A percentile compares a stretch with the other conserved stretches of the same genome.
phyloP scores from a whole-genome alignment of 2,888 invertebrate species.

The Oscheius myriophilus region DNA sequence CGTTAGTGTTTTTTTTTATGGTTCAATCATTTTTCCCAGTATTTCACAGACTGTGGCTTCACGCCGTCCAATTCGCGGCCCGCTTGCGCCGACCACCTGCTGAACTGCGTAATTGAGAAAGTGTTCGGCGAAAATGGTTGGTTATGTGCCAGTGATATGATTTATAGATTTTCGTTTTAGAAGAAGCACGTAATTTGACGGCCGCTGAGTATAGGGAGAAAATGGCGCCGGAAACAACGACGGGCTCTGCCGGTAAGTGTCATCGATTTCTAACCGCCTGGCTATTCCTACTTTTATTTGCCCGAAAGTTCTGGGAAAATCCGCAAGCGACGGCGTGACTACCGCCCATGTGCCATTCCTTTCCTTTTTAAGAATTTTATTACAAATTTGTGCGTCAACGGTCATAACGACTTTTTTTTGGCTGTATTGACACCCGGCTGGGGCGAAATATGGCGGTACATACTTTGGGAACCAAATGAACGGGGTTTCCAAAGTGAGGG shows the following conservation, averaged over 20 bases:
- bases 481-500: too few species aligned
- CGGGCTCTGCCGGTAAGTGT: not conserved
- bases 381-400: too few species aligned
- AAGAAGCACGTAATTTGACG: constrained; percentile 22
- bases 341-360: too few species aligned
- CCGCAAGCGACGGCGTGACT: too few species aligned
- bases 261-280: too few species aligned
- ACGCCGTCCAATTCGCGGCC: constrained; percentile 28
- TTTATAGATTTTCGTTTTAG: constrained; percentile 10
- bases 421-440: too few species aligned
- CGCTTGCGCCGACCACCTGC: constrained; percentile 43
- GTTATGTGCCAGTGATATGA: not conserved
- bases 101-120: constrained; percentile 38
- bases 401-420: too few species aligned
- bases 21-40: constrained; percentile 32
- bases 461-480: too few species aligned
- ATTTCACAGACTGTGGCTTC: constrained; percentile 40
- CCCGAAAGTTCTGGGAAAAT: too few species aligned
- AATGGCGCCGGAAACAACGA: not conserved
- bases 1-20: constrained; percentile 9
- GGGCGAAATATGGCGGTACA: too few species aligned
- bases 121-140: constrained; percentile 45
- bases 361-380: too few species aligned
- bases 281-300: too few species aligned
- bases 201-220: not conserved